A percentile compares a stretch with the other conserved stretches of the same genome.
These are phyloP conservation scores for Dicyrtoma fusca DNA, from an alignment of 2,888 invertebrate species.

Conservation along the genomic window DNA sequence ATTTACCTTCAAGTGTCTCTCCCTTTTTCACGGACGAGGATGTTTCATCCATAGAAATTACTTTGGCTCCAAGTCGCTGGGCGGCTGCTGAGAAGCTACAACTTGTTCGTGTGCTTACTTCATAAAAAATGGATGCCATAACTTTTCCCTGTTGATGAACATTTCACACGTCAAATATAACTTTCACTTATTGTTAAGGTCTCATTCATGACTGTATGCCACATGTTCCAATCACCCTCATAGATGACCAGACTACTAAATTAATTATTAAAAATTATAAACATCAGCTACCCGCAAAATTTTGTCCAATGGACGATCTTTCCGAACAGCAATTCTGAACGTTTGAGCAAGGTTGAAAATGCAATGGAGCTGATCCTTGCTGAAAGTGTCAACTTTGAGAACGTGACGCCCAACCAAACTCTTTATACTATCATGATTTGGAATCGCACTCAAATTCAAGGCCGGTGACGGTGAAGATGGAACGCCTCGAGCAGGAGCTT, in stretches of 20 bases:
- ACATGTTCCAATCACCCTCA: no score
- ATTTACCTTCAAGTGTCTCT: conserved; percentile 80
- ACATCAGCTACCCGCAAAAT: conserved; percentile 68
- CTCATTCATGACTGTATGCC: no score
- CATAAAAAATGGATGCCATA: conserved; percentile 96
- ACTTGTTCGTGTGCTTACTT: conserved; percentile 94
- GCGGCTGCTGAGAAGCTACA: conserved; percentile 97
- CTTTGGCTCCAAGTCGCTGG: conserved; percentile 91
- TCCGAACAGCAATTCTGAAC: conserved; percentile 78
- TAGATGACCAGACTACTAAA: no score
- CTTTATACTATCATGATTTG: conserved; percentile 38
- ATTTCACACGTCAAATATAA: no score
- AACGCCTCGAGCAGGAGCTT: conserved; percentile 11
- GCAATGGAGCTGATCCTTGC: conserved; percentile 85
- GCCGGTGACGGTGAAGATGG: conserved; percentile 36
- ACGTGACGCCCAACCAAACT: conserved; percentile 75
- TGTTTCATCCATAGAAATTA: conserved; percentile 85
- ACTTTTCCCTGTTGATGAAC: conserved; percentile 81
- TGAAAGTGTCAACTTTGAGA: conserved; percentile 82
- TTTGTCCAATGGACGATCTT: conserved; percentile 81
- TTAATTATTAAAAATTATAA: no score
- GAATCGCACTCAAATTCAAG: conserved; percentile 9
- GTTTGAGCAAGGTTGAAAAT: conserved; percentile 92
- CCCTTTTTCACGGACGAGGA: conserved; percentile 96
- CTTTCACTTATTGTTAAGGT: no score